phyloP scores from a whole-genome alignment of 2,888 invertebrate genomes.

The Cremastobaeus sp. region DNA sequence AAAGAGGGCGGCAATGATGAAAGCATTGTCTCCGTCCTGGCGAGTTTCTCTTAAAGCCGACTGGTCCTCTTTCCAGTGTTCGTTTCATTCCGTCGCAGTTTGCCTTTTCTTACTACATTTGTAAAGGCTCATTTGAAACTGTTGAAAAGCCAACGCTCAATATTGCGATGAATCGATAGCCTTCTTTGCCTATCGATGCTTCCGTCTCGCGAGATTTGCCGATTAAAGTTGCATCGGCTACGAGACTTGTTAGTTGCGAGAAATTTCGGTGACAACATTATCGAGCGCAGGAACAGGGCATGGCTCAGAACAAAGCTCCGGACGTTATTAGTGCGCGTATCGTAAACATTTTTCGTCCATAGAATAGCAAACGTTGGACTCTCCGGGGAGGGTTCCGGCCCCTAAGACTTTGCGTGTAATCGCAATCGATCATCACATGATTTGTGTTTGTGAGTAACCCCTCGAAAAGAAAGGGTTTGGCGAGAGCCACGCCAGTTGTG shows the following conservation, averaged over 20 bases:
- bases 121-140: conserved; percentile 55
- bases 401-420: conserved; percentile 66
- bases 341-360: conserved; percentile 77
- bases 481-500: conserved; percentile 60
- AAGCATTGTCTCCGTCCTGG: conserved; percentile 77
- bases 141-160: background rate
- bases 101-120: conserved; percentile 53
- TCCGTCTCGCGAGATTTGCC: conserved; percentile 9
- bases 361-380: conserved; percentile 75
- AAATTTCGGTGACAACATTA: no score
- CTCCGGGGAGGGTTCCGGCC: conserved; percentile 67
- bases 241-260: background rate
- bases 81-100: conserved; percentile 57
- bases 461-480: conserved; percentile 69
- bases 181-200: conserved; percentile 26
- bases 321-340: conserved; percentile 49
- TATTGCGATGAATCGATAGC: background rate
- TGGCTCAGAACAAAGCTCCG: conserved; percentile 14
- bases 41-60: conserved; percentile 66
- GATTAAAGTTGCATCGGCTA: conserved; percentile 17
- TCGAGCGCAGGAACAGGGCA: background rate
- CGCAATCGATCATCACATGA: conserved; percentile 74
- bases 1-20: conserved; percentile 78
- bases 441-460: conserved; percentile 63
- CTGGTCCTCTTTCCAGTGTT: conserved; percentile 63